Conservation (phyloP, 2,888 invertebrate genomes). For the Volucella bombylans region DNA sequence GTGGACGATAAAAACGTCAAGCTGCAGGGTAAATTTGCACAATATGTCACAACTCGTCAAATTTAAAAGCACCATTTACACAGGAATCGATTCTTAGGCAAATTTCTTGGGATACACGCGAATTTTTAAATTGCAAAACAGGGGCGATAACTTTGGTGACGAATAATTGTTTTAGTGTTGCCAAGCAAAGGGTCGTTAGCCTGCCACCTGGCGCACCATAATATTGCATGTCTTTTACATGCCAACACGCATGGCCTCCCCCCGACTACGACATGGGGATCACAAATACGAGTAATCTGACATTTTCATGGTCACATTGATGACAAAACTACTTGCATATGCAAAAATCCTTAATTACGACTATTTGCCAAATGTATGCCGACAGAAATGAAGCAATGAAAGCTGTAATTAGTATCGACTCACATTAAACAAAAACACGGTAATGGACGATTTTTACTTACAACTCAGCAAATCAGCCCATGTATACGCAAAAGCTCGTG, state of each 20-base stretch:
- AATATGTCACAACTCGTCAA: no score
- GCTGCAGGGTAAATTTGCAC: no score
- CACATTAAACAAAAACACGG: no score
- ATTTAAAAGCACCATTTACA: no score
- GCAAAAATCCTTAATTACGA: constrained; percentile 8
- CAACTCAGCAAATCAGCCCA: no score
- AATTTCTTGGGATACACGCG: constrained; percentile 9
- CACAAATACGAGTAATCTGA: not conserved
- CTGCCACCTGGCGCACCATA: constrained; percentile 12
- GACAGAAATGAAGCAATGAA: not conserved
- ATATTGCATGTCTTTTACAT: constrained; percentile 32
- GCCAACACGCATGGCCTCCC: constrained; percentile 19
- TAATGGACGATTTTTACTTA: no score
- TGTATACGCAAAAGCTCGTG: no score
- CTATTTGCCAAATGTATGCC: constrained; percentile 8
- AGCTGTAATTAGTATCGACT: not conserved
- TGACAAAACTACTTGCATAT: not conserved
- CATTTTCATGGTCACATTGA: constrained; percentile 8
- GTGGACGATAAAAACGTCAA: no score
- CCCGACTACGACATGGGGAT: not conserved
- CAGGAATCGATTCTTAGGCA: no score
- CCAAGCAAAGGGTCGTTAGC: constrained; percentile 2
- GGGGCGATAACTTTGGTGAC: constrained; percentile 53
- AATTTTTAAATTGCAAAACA: constrained; percentile 36
- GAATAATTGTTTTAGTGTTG: constrained; percentile 36